Percentiles rank a stretch among this genome's conserved stretches.
phyloP scores from a whole-genome alignment of 2,113 vertebrate genomes.

The Equus przewalskii region DNA sequence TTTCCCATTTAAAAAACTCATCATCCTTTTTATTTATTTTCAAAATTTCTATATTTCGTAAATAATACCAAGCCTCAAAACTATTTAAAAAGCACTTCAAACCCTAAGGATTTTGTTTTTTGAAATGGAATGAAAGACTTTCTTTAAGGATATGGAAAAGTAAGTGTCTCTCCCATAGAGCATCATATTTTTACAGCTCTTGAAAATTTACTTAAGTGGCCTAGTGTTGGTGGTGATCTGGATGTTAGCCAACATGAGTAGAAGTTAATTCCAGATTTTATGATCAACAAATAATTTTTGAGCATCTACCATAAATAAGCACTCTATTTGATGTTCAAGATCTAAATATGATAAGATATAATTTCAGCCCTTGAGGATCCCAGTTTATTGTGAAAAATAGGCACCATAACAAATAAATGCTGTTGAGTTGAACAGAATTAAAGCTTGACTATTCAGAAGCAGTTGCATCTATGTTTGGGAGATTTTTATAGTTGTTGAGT shows the following conservation, averaged over 20 bases:
- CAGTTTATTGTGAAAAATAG: not conserved
- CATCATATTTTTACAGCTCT: constrained; percentile 18
- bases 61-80: not conserved
- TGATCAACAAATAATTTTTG: not conserved
- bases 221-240: not conserved
- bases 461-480: not conserved
- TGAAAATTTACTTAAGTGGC: not conserved
- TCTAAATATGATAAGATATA: not conserved
- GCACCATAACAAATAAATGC: not conserved
- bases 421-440: not conserved
- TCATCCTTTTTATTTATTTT: not conserved
- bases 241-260: not conserved
- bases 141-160: constrained; percentile 16
- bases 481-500: not conserved
- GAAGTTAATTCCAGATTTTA: not conserved
- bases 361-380: not conserved
- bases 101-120: not conserved
- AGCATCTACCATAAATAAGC: not conserved
- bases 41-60: not conserved
- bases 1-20: not conserved
- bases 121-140: not conserved
- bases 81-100: not conserved
- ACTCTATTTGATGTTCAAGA: not conserved
- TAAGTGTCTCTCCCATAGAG: not conserved
- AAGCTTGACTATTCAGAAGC: not conserved